Conservation (phyloP, 2,888 invertebrate genomes). For the Himalopsyche tibetana region DNA sequence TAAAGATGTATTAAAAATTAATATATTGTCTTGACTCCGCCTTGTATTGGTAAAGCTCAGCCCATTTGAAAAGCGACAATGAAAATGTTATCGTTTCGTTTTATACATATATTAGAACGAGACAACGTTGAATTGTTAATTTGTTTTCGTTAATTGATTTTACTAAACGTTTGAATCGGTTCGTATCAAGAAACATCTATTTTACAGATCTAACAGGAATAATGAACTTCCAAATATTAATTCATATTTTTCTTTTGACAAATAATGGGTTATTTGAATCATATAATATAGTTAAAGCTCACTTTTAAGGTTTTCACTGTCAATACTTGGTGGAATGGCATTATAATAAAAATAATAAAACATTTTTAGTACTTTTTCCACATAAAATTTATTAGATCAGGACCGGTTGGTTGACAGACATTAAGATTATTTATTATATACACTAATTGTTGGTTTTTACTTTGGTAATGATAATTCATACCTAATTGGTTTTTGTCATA, state of each 20-base stretch:
- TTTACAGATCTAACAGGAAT: not conserved
- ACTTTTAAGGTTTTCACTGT: too few species aligned
- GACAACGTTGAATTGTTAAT: not conserved
- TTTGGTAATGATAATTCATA: too few species aligned
- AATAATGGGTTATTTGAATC: too few species aligned
- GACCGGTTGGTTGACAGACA: too few species aligned
- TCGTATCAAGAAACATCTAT: not conserved
- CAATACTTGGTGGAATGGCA: too few species aligned
- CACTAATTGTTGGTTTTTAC: too few species aligned
- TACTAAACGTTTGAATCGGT: not conserved
- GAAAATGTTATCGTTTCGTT: not conserved
- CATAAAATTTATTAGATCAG: too few species aligned
- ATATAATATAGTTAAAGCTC: too few species aligned
- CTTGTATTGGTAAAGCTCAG: conserved; percentile 35
- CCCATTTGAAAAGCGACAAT: not conserved
- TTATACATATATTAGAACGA: not conserved
- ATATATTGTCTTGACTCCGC: conserved; percentile 52
- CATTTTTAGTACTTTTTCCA: too few species aligned
- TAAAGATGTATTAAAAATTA: conserved; percentile 54
- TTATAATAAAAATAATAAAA: too few species aligned
- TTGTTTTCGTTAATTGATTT: conserved; percentile 8
- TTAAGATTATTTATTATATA: too few species aligned
- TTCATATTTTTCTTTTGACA: not conserved
- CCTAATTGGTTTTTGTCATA: too few species aligned
- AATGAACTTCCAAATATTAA: not conserved